Conservation (phyloP, 2,888 invertebrate genomes). For the Trisateles emortualis region DNA sequence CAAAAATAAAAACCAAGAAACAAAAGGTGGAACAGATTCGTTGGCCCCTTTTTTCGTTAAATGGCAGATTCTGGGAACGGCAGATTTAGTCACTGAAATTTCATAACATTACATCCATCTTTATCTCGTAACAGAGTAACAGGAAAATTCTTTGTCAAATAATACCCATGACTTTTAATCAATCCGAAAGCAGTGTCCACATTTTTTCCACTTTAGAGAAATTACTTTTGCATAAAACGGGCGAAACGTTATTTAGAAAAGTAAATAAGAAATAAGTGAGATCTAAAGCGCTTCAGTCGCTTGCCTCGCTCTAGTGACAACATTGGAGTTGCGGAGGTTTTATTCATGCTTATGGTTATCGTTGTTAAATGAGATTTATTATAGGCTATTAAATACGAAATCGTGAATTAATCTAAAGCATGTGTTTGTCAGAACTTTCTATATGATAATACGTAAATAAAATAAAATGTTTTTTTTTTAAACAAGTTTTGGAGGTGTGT, state of each 20-base stretch:
- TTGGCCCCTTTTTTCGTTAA: too few species aligned
- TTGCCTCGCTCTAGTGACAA: conserved; percentile 19
- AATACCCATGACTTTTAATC: conserved; percentile 32
- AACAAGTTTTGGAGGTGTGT: too few species aligned
- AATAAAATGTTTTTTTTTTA: too few species aligned
- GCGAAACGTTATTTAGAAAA: conserved; percentile 40
- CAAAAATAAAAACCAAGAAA: background rate
- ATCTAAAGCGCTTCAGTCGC: conserved; percentile 35
- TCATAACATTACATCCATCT: background rate
- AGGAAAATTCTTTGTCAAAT: conserved; percentile 24
- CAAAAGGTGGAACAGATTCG: conserved; percentile 1
- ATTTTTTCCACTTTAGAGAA: conserved; percentile 44
- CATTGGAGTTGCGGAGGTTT: conserved; percentile 34
- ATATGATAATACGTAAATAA: too few species aligned
- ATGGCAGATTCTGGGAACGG: too few species aligned
- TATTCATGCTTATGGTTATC: conserved; percentile 14
- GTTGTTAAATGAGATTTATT: conserved; percentile 27
- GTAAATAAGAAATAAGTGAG: conserved; percentile 51
- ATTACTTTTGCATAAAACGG: conserved; percentile 43
- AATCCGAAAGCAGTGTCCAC: conserved; percentile 36
- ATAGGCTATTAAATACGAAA: conserved; percentile 5
- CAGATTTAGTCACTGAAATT: background rate
- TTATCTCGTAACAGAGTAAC: background rate
- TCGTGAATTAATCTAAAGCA: background rate
- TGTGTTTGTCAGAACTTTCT: background rate